Evolutionary conservation across 2,888 invertebrate genomes (phyloP).

Genomic region (Calliphora vomitoria): DNA sequence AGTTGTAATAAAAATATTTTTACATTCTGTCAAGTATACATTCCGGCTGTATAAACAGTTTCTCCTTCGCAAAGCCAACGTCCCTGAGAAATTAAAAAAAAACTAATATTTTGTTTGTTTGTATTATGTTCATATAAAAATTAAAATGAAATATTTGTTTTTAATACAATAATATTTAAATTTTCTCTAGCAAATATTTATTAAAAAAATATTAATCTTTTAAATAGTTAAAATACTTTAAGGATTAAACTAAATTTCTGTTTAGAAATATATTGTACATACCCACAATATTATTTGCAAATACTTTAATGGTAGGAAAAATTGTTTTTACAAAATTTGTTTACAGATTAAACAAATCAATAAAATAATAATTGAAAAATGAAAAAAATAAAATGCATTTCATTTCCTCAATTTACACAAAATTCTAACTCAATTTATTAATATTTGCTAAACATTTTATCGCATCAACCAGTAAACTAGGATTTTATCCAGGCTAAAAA

Average conservation of each 20-base stretch:
- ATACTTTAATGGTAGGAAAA: slow-evolving; percentile 16
- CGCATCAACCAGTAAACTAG: slow-evolving; percentile 43
- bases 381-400: slow-evolving; percentile 43
- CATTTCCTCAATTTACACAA: slow-evolving; percentile 50
- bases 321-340: slow-evolving; percentile 13
- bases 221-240: not conserved
- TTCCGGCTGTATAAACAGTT: not conserved
- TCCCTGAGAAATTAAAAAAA: not conserved
- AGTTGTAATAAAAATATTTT: no score
- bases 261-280: not conserved
- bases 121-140: not conserved
- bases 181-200: not conserved
- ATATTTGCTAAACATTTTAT: slow-evolving; percentile 61
- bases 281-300: not conserved
- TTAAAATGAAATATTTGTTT: slow-evolving; percentile 16
- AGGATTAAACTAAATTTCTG: not conserved
- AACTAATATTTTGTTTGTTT: no score
- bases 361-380: slow-evolving; percentile 12
- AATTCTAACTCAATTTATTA: slow-evolving; percentile 62
- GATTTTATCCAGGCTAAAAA: slow-evolving; percentile 32
- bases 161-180: not conserved
- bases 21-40: not conserved
- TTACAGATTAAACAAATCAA: not conserved
- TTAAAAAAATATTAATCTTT: not conserved
- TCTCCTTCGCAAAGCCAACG: not conserved